Evolutionary conservation across 2,888 invertebrate genomes (phyloP), one percentile per base, ranked within the genome.

Genomic region (Lepidocyrtoides sp.): DNA sequence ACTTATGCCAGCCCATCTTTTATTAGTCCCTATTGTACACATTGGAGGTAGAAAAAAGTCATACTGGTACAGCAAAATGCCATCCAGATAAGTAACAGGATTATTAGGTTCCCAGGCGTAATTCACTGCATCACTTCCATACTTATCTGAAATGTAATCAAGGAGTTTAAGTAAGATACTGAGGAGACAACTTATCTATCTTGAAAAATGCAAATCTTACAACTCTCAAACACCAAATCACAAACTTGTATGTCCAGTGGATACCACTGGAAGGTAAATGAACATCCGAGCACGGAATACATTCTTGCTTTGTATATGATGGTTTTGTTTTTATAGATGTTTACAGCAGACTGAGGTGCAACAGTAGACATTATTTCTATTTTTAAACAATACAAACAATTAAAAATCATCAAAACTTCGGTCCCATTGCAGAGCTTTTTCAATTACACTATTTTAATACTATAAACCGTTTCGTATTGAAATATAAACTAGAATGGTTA

Each of bases 171-270:
- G 36, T 36, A 36, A 36, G 7, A 36, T 36, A n/a, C n/a, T 48
- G 12, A 48, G 2, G 3, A 2, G 12, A 48, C 10, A 48, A 48
- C n/a, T n/a, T n/a, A n/a, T n/a, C n/a, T n/a, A n/a, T n/a, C n/a
- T n/a, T n/a, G n/a, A n/a, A n/a, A n/a, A n/a, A n/a, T n/a, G n/a
- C n/a, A n/a, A n/a, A n/a, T 96, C 97, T 97, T 95, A 98, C 98
- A 98, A 95, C 98, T 98, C 95, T 98, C 98, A 92, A 98, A 97
- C 94, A 97, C 97, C 94, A 98, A 97, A 10, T 97, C 97, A 94
- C 98, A 98, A 48, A 97, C 96, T 96, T 98, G 98, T 94, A 97
- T 97, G 95, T 98, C 98, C 97, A 98, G 97, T 29, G 98, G 98
- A 95, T 98, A 98, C 82, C 97, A 96, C 95, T 97, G 97, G 95